Base-by-base conservation (phyloP, 2,113 vertebrate genomes). In the Cephalopterus ornatus region DNA sequence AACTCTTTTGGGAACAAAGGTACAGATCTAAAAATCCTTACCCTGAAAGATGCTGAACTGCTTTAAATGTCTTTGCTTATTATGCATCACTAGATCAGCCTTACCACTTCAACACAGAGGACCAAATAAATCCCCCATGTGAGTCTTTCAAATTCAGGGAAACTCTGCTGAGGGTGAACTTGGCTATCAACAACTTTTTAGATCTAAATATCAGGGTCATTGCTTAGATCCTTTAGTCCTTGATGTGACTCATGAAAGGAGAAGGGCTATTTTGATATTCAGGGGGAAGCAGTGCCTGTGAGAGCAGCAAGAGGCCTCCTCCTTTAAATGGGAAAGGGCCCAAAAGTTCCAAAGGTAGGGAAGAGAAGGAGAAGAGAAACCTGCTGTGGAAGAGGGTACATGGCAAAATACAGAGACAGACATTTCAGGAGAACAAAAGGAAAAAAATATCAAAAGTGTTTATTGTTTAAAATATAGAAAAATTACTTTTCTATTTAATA, bases 1-100 rank as follows among this genome's bases (percentile, higher is more conserved):
- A 92, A 85, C 81, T 95, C 73, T 85, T 95, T 74, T 65, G 88
- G 95, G 89, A 96, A 89, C 68, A 96, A 94, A 94, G 80, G 90
- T 81, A 78, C 63, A 91, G 88, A 89, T 92, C 89, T 95, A 73
- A 95, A 97, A 94, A 81, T 95, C 73, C 61, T 86, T 74, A 42
- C 42, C 22, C 72, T 91, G 92, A 84, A 93, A 83, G 81, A 79
- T 68, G 81, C 74, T 82, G 56, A 89, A 87, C 44, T 88, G 41
- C 30, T 52, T 94, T 68, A 90, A 86, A 83, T 93, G 88, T 92
- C 93, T 93, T 70, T 87, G 62, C 88, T 87, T 84, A 65, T 95
- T 84, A 84, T 53, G 28, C 56, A 68, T 74, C 61, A 28, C 91
- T 17, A 84, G 79, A 91, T 96, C 91, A 94, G 61, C 56, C 47